Evolutionary conservation across 2,113 vertebrate species (phyloP), one percentile per base, ranked within the genome.

Genomic region (Tympanuchus pallidicinctus): DNA sequence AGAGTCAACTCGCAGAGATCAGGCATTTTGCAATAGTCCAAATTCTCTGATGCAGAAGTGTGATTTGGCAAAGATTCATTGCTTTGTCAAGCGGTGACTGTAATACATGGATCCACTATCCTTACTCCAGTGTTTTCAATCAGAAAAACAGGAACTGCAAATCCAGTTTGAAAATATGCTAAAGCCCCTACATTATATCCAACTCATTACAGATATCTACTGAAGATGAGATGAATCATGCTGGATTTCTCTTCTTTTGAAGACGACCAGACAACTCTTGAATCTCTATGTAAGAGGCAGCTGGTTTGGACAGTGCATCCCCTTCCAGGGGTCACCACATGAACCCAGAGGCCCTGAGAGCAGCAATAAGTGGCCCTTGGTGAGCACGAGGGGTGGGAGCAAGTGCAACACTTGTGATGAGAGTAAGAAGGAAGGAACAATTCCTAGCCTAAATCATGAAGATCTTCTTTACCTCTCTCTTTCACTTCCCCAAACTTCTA

Each of bases 121-220:
- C 40, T 64, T 36, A 70, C 14, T 48, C 36, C 54, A 77, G 50
- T 65, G 42, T 76, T 76, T 76, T 40, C 27, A 64, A 28, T 32
- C 42, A 52, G 60, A 42, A 85, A 79, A 92, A 79, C 11, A 34
- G 54, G 59, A 94, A 45, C 73, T 82, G 43, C 61, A 87, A 89
- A 92, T 25, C 45, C 40, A 0, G 27, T 79, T 54, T 88, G 24
- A 86, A 71, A 92, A 56, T 22, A 61, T n/a, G 14, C 6, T 65
- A 59, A 89, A 86, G 32, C 60, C 24, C 32, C 59, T 9, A 0
- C 9, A 50, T 92, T 73, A 88, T 19, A 73, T 85, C 72, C 59
- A 56, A 59, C 14, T 88, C 21, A 54, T 64, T 90, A 86, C 57
- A 93, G 38, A 34, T 24, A 43, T 56, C 56, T 88, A 20, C 4